Conservation (phyloP, 2,113 vertebrate genomes). For the Corynorhinus townsendii region DNA sequence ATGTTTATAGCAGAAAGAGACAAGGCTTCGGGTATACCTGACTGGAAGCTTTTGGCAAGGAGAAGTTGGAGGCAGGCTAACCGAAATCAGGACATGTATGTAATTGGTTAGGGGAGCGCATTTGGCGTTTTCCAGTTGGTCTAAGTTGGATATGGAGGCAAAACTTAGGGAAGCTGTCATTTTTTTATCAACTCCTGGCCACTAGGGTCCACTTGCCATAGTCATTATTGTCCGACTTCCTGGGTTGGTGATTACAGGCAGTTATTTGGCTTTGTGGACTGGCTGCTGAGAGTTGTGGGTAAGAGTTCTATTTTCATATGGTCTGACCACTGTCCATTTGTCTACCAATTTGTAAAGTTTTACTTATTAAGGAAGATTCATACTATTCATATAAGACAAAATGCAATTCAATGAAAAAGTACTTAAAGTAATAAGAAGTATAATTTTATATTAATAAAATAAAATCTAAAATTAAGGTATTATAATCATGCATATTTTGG, state of each 20-base stretch:
- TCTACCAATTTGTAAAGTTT: background rate
- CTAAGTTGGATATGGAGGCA: background rate
- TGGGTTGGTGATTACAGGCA: background rate
- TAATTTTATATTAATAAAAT: background rate
- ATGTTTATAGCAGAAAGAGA: background rate
- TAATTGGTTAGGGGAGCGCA: background rate
- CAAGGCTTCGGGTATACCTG: background rate
- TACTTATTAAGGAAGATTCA: background rate
- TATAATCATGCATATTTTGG: background rate
- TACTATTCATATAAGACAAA: background rate
- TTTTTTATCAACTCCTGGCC: background rate
- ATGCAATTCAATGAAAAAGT: background rate
- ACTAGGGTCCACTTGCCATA: background rate
- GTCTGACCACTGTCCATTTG: background rate
- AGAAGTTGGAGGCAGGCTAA: background rate
- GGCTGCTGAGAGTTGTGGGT: background rate
- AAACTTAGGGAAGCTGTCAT: background rate
- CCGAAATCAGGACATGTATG: background rate
- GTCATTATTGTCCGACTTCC: background rate
- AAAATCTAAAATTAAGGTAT: background rate
- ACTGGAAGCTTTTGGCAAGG: background rate
- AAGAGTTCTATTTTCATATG: background rate
- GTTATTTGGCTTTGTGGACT: background rate
- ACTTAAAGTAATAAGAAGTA: background rate
- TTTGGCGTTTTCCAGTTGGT: background rate